Percentiles rank a stretch among this genome's conserved stretches.
Conservation (phyloP, 1,140 invertebrate genomes). For the Drosophila novamexicana region DNA sequence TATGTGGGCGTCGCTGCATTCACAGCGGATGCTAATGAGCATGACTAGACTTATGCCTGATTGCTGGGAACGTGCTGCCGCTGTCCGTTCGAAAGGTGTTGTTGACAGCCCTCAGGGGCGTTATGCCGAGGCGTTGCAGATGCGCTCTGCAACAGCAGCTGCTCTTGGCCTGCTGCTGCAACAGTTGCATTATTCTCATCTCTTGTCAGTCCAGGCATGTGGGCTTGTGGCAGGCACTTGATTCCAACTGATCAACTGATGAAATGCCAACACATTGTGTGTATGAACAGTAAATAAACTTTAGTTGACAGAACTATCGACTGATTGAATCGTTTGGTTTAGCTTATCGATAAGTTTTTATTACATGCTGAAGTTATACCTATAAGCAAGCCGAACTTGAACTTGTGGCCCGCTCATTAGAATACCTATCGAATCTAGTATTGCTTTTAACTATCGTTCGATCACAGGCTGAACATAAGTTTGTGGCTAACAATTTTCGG, state of each 20-base stretch:
- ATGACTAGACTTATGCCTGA: constrained; percentile 73
- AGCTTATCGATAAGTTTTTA: too few relatives aligned
- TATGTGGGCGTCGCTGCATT: constrained; percentile 52
- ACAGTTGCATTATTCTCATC: constrained; percentile 19
- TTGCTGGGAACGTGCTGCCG: constrained; percentile 26
- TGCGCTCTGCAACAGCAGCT: constrained; percentile 28
- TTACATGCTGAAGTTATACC: too few relatives aligned
- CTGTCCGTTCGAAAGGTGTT: constrained; percentile 53
- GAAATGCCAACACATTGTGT: constrained; percentile 8
- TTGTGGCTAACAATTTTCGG: too few relatives aligned
- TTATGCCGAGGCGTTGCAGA: constrained; percentile 51
- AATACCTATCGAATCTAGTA: too few relatives aligned
- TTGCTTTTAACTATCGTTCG: too few relatives aligned
- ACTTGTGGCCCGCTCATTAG: too few relatives aligned
- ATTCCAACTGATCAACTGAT: constrained; percentile 3
- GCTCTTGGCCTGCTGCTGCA: not conserved
- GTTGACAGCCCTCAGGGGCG: constrained; percentile 45
- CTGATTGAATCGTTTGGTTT: too few relatives aligned
- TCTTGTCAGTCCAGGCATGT: not conserved
- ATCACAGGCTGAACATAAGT: too few relatives aligned
- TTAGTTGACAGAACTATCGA: too few relatives aligned
- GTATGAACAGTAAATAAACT: too few relatives aligned
- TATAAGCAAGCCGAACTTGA: too few relatives aligned
- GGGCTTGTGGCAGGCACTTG: constrained; percentile 10
- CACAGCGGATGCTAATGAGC: constrained; percentile 76